Evolutionary conservation across 2,113 vertebrate genomes (phyloP), one percentile per base, ranked within the genome.

Genomic region (Thermophis baileyi): DNA sequence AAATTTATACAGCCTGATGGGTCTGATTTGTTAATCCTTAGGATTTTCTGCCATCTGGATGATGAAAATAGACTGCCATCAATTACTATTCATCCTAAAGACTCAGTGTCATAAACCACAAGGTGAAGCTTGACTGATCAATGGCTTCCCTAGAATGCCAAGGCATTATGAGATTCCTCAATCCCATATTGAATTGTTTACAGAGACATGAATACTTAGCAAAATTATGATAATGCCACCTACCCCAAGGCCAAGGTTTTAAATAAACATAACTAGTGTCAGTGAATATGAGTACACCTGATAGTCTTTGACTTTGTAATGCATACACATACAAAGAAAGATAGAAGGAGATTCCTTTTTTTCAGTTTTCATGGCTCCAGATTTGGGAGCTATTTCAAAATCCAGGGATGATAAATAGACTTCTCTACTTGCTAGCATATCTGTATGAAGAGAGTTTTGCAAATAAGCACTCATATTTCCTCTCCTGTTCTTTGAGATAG

Each of bases 161-260:
- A 91, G 35, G 4, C 51, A 44, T 91, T 57, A 91, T 54, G 60
- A 57, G n/a, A 35, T 88, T 88, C 51, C 88, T 30, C 27, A 93
- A 93, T 88, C n/a, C 14, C 90, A 91, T 51, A 81, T 53, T 44
- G 86, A 55, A 85, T 90, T 90, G 50, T 93, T 93, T 93, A 86
- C 86, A 54, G 47, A 54, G 35, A 24, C 40, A 25, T 1, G 18
- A 46, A 47, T 53, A 30, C 47, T 74, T 50, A 44, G 85, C 44
- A 63, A 92, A 94, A 90, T 14, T 18, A 85, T 1, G 81, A 27
- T 86, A 24, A 6, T 92, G 1, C 1, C 87, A 44, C 69, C 6
- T 1, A 63, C 0, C 0, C 63, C 92, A 92, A 90, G 94, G 2
- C 12, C 81, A 14, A 14, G 54, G 22, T 60, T 90, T 85, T 69